phyloP scores from a whole-genome alignment of 1,140 invertebrate genomes.

The Temnothorax nylanderi region DNA sequence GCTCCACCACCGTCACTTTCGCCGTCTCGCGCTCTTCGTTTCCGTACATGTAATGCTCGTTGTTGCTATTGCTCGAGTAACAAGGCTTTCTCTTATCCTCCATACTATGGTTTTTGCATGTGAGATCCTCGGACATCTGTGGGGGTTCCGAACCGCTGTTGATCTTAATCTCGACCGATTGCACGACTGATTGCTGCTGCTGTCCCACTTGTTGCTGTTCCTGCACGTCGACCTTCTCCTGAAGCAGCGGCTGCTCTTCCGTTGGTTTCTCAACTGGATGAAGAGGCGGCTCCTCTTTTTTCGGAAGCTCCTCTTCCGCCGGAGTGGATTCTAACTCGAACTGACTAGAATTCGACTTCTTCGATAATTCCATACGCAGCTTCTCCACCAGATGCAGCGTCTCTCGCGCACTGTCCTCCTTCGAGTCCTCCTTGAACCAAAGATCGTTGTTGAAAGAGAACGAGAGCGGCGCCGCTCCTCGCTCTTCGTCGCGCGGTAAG shows the following conservation, averaged over 20 bases:
- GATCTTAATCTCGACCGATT: conserved; percentile 35
- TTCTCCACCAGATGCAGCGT: conserved; percentile 93
- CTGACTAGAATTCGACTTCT: conserved; percentile 87
- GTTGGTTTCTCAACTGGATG: conserved; percentile 60
- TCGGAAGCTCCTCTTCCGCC: conserved; percentile 76
- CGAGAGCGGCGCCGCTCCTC: conserved; percentile 86
- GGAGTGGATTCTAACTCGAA: conserved; percentile 80
- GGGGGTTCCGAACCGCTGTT: conserved; percentile 14
- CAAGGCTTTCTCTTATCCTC: conserved; percentile 81
- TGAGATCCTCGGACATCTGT: conserved; percentile 56
- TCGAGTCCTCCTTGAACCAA: conserved; percentile 92
- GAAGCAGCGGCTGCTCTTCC: conserved; percentile 31
- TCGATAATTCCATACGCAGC: conserved; percentile 89
- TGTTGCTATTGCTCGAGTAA: conserved; percentile 77
- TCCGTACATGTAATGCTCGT: conserved; percentile 73
- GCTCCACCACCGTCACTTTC: conserved; percentile 82
- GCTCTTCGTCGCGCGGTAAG: conserved; percentile 87
- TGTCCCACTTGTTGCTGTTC: conserved; percentile 37
- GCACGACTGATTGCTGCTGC: conserved; percentile 11
- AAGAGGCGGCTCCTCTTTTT: conserved; percentile 67
- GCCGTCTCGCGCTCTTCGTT: conserved; percentile 79
- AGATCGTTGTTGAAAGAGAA: conserved; percentile 89
- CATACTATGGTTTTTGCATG: conserved; percentile 61
- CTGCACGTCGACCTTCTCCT: conserved; percentile 68
- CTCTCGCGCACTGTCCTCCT: conserved; percentile 91